phyloP scores from a whole-genome alignment of 2,113 vertebrate genomes.

The Ciconia stormi region DNA sequence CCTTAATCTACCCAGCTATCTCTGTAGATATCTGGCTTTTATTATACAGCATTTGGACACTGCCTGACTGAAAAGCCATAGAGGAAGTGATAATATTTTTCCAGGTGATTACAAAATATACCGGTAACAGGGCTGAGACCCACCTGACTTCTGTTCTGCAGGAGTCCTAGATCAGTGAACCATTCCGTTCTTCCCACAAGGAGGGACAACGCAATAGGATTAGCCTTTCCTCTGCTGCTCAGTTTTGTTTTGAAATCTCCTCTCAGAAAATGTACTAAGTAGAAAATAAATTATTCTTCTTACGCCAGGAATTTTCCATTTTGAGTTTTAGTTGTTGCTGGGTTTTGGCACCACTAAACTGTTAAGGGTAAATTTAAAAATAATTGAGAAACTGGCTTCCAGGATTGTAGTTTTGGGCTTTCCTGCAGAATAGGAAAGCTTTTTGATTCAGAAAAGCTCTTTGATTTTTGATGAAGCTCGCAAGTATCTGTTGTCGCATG shows the following conservation, averaged over 20 bases:
- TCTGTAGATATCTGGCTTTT: neutral
- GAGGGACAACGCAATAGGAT: neutral
- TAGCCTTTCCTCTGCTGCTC: neutral
- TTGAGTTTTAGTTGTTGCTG: conserved; percentile 15
- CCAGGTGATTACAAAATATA: neutral
- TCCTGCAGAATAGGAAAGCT: neutral
- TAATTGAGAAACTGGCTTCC: neutral
- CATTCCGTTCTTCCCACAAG: neutral
- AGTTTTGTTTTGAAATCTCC: neutral
- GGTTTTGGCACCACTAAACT: conserved; percentile 13
- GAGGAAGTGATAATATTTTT: neutral
- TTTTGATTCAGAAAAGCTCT: neutral
- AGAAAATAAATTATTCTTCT: conserved; percentile 13
- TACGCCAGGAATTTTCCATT: conserved; percentile 16
- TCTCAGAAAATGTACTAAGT: neutral
- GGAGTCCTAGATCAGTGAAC: neutral
- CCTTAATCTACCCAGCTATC: neutral
- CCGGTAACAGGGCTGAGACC: neutral
- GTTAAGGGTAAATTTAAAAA: conserved; percentile 12
- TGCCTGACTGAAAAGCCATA: neutral
- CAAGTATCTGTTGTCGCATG: neutral
- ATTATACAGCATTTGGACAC: neutral
- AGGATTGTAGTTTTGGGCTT: neutral
- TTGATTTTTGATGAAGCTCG: neutral
- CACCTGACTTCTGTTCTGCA: neutral